A percentile compares a stretch with the other conserved stretches of the same genome.
Evolutionary conservation across 2,888 invertebrate species (phyloP).

Genomic region (Timema podura): DNA sequence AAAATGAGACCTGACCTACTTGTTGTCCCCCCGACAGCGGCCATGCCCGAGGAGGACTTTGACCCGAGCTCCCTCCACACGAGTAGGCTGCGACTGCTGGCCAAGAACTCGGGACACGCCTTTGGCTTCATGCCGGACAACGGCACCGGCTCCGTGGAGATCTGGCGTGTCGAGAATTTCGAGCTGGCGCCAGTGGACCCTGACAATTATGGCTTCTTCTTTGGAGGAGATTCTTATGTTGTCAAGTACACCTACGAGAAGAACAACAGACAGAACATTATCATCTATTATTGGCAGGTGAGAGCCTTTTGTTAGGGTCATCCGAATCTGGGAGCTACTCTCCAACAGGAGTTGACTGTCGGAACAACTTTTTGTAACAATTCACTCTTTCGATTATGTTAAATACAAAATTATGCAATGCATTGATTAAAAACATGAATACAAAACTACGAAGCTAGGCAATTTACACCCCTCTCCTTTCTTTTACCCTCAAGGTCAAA

Average conservation of each 20-base stretch:
- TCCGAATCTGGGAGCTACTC: background rate
- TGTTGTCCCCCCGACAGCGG: slow-evolving; percentile 18
- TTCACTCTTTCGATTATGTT: too few species aligned
- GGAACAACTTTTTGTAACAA: background rate
- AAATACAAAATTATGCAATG: too few species aligned
- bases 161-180: slow-evolving; percentile 53
- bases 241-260: slow-evolving; percentile 58
- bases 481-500: too few species aligned
- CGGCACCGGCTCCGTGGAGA: slow-evolving; percentile 56
- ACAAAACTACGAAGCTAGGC: too few species aligned
- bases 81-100: slow-evolving; percentile 39
- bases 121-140: slow-evolving; percentile 71
- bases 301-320: slow-evolving; percentile 34
- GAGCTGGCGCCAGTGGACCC: slow-evolving; percentile 47
- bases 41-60: slow-evolving; percentile 36
- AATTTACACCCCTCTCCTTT: too few species aligned
- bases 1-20: too few species aligned
- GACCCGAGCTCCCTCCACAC: slow-evolving; percentile 40
- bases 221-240: slow-evolving; percentile 63
- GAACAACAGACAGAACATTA: slow-evolving; percentile 50
- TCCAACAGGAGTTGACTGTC: background rate
- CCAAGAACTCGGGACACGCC: slow-evolving; percentile 57
- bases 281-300: slow-evolving; percentile 68
- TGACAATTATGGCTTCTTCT: slow-evolving; percentile 52
- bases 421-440: too few species aligned